Evolutionary conservation across 2,888 invertebrate genomes (phyloP).

Genomic region (Copidosoma aretas): DNA sequence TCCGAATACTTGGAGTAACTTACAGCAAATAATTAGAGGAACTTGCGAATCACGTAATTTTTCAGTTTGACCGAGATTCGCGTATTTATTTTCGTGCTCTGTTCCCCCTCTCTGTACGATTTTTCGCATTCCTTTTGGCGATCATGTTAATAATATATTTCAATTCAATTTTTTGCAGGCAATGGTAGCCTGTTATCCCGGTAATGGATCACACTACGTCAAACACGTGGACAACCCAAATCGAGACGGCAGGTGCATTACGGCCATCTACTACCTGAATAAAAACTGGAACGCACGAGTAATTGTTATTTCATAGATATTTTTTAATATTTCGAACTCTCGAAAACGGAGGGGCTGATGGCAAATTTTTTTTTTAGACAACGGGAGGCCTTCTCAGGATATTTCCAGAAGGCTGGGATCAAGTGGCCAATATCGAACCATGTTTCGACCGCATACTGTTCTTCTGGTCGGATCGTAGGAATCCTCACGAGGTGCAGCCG

Average conservation of each 20-base stretch:
- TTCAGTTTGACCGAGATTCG: background rate
- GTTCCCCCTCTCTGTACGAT: background rate
- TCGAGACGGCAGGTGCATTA: conserved; percentile 94
- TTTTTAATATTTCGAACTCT: background rate
- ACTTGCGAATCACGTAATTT: background rate
- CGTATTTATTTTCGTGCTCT: background rate
- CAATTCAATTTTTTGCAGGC: conserved; percentile 71
- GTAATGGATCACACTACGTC: conserved; percentile 91
- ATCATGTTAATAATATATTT: background rate
- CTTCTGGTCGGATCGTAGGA: conserved; percentile 97
- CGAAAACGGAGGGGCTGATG: background rate
- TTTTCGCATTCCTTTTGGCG: background rate
- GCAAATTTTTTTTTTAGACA: conserved; percentile 52
- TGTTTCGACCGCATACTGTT: conserved; percentile 91
- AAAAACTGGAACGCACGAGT: conserved; percentile 87
- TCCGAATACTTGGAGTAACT: background rate
- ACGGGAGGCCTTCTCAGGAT: conserved; percentile 89
- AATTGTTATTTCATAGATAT: conserved; percentile 50
- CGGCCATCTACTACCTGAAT: conserved; percentile 97
- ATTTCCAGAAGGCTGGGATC: conserved; percentile 86
- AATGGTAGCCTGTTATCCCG: conserved; percentile 99
- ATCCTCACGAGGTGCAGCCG: conserved; percentile 97
- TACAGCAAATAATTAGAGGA: background rate
- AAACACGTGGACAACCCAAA: conserved; percentile 99
- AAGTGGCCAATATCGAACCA: conserved; percentile 90